phyloP scores from a whole-genome alignment of 2,113 vertebrate genomes.

The Chlamydotis undulata region DNA sequence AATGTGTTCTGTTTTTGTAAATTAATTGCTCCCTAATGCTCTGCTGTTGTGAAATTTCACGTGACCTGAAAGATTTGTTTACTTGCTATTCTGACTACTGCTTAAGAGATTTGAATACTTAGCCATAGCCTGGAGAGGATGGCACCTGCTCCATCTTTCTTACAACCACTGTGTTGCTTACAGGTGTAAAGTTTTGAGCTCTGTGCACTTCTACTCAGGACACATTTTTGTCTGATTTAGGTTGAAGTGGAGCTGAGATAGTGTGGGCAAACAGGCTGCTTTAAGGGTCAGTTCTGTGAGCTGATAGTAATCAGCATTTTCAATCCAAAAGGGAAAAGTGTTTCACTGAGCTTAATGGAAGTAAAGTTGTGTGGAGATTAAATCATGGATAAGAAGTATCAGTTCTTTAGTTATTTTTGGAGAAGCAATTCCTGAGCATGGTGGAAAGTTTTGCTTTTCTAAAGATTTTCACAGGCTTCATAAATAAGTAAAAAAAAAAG shows the following conservation, averaged over 20 bases:
- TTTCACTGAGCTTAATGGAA: neutral
- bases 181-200: neutral
- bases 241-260: neutral
- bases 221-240: neutral
- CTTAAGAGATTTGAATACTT: neutral
- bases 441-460: neutral
- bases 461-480: neutral
- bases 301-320: neutral
- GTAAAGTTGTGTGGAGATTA: neutral
- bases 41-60: neutral
- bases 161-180: neutral
- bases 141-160: neutral
- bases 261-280: neutral
- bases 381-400: neutral
- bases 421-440: neutral
- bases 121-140: neutral
- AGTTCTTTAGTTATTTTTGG: neutral
- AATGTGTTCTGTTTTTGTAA: neutral
- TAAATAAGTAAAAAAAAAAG: neutral
- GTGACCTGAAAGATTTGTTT: neutral
- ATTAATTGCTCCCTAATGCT: neutral
- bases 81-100: neutral
- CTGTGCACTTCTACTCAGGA: neutral
- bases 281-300: neutral
- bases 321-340: neutral